Evolutionary conservation across 2,113 vertebrate genomes (phyloP), one percentile per base, ranked within the genome.

Genomic region (Laterallus jamaicensis): DNA sequence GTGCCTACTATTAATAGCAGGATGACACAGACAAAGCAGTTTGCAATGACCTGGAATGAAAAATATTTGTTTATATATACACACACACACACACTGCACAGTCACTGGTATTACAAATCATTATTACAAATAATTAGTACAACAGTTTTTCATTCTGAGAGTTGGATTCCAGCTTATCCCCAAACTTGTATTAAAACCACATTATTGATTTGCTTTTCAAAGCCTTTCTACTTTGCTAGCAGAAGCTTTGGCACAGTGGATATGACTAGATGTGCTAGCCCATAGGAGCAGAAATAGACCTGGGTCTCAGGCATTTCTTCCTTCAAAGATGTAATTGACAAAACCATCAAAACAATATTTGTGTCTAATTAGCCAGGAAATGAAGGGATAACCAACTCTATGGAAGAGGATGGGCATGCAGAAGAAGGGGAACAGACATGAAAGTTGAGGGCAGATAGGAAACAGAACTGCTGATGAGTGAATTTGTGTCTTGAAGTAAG

Each of bases 21-120:
- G 98, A 77, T 98, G 97, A 98, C 98, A 98, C 62, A 98, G 32
- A 54, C 94, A 95, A 86, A 98, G 96, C 26, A 98, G 77, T 94
- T 97, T 98, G 55, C 98, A 98, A 54, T 90, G 90, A 79, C 98
- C 98, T 98, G 56, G 42, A 17, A 44, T 44, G 17, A 44, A 44
- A 44, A 42, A 42, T 42, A 42, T 42, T 42, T 42, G 42, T 42
- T 42, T 42, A 42, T 42, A 42, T 42, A 47, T 47, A 47, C 20
- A 47, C 47, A 47, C 18, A 47, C 18, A 47, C 18, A 20, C 3
- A 15, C 49, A 64, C 5, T 15, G 10, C 75, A 71, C 47, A 68
- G 28, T 55, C 17, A 71, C 25, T 52, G 24, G 11, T 66, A 60
- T 44, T 55, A 32, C 32, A 85, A 86, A 80, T 47, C 17, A 47